Evolutionary conservation across 2,888 invertebrate genomes (phyloP).

Genomic region (Antitype chi): DNA sequence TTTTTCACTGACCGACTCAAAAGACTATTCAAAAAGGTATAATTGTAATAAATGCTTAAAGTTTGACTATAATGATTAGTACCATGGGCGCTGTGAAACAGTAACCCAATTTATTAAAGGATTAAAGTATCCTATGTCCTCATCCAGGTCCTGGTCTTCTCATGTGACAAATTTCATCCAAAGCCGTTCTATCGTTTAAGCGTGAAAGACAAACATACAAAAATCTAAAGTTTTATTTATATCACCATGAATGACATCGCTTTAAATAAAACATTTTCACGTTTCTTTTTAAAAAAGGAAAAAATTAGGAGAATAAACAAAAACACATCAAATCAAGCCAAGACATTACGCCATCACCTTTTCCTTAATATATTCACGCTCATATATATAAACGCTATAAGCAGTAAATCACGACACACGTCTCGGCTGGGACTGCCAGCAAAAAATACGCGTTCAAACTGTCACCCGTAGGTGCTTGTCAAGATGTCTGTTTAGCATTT

Average conservation of each 20-base stretch:
- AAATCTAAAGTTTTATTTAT: too few relatives aligned
- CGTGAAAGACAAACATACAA: too few relatives aligned
- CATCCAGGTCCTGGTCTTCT: too few relatives aligned
- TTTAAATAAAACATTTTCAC: not conserved
- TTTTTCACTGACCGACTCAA: not conserved
- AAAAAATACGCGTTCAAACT: constrained; percentile 53
- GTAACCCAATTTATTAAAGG: not conserved
- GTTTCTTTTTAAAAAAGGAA: constrained; percentile 1
- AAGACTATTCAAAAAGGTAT: not conserved
- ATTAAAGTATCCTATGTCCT: too few relatives aligned
- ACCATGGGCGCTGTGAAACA: not conserved
- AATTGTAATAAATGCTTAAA: not conserved
- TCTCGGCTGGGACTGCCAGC: constrained; percentile 22
- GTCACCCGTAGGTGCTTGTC: constrained; percentile 41
- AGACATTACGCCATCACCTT: constrained; percentile 30
- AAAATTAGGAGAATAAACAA: constrained; percentile 21
- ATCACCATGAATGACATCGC: not conserved
- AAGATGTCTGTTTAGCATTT: constrained; percentile 66
- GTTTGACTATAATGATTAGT: not conserved
- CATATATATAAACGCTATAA: constrained; percentile 35
- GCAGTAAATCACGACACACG: constrained; percentile 58
- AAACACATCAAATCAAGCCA: constrained; percentile 27
- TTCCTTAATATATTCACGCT: constrained; percentile 50
- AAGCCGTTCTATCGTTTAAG: too few relatives aligned
- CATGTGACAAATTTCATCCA: too few relatives aligned